Base-by-base conservation (phyloP, 53 echinoderm and acorn worm species). In the Stichopus horrens region DNA sequence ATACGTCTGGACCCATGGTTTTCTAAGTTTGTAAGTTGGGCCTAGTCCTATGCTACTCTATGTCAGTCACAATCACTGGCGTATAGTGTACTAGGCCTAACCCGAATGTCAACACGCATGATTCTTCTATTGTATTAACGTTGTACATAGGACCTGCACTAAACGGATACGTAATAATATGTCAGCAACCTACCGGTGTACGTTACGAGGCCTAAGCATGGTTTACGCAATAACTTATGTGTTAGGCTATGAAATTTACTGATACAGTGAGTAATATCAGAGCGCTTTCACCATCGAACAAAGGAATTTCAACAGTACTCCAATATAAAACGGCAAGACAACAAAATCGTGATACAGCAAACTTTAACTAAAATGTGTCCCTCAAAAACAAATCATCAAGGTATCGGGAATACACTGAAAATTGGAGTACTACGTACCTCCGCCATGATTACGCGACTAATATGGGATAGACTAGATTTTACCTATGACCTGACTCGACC, bases 341-440 rank as follows among this genome's bases (percentile, higher is more conserved):
- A 71, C 21, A 18, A 71, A 71, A 63, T 16, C 18, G 18, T 18
- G 14, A 13, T 16, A 16, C 18, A n/a, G 21, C 5, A n/a, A 71
- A 7, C n/a, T 20, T n/a, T 19, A 2, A 13, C 5, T n/a, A 18
- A 20, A 21, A 71, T 7, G 2, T 5, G 19, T 71, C 19, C 71
- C 5, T 71, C 71, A 71, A 71, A 18, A 71, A 16, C 71, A 13
- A 71, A 71, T 63, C 37, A 18, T 71, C 20, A 56, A 57, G 20
- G 55, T 21, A 21, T 57, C 9, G n/a, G 21, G 57, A 57, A n/a
- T 19, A 81, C 21, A 54, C 37, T 21, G 23, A 7, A 20, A 14
- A 81, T 57, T 81, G 21, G 21, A 81, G 57, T 56, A 79, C 53
- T 81, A 81, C 81, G 81, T 81, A 81, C 81, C 81, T 81, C 81